phyloP scores from a whole-genome alignment of 2,113 vertebrate species.

The Chaetodon trifascialis region DNA sequence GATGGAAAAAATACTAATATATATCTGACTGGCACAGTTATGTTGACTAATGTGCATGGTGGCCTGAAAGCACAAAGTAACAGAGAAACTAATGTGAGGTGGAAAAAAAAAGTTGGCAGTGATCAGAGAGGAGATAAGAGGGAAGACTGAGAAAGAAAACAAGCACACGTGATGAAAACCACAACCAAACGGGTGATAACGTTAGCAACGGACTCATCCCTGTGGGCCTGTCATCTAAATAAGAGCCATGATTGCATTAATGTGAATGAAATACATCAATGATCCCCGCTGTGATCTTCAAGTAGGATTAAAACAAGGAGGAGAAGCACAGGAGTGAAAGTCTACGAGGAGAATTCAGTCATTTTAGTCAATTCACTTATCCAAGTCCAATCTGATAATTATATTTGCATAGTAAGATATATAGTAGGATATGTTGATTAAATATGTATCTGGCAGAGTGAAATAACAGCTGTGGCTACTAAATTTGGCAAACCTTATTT shows the following conservation, averaged over 20 bases:
- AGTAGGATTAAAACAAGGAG: neutral
- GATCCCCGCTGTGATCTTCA: neutral
- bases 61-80: constrained; percentile 10
- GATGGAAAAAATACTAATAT: neutral
- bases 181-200: neutral
- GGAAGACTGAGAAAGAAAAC: constrained; percentile 2
- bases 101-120: neutral
- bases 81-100: neutral
- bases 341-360: neutral
- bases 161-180: neutral
- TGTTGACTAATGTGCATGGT: constrained; percentile 3
- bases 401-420: neutral
- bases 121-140: neutral
- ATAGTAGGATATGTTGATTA: neutral
- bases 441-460: neutral
- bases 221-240: constrained; percentile 15
- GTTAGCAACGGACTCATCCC: neutral
- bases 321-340: neutral
- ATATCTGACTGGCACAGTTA: neutral
- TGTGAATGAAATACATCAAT: neutral
- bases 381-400: neutral
- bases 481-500: neutral
- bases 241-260: neutral
- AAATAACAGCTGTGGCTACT: neutral
- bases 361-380: neutral